Evolutionary conservation across 2,113 vertebrate genomes (phyloP).

Genomic region (Ochotona princeps): DNA sequence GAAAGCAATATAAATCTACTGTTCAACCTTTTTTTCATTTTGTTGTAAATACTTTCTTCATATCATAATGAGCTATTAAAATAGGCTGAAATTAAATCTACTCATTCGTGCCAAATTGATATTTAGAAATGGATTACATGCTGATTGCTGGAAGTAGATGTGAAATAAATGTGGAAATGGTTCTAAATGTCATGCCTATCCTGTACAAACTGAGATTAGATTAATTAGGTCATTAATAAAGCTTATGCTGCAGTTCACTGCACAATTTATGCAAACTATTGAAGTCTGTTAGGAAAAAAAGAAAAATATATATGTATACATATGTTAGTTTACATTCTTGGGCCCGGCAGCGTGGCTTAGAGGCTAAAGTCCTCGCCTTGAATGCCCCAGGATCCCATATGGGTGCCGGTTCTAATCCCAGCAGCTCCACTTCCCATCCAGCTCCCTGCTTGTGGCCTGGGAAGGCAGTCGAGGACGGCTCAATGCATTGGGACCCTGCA

Average conservation of each 20-base stretch:
- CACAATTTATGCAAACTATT: background rate
- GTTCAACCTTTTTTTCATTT: background rate
- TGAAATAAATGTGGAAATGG: conserved; percentile 35
- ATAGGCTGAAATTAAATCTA: background rate
- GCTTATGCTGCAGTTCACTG: background rate
- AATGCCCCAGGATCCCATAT: no score
- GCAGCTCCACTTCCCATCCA: no score
- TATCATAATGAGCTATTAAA: background rate
- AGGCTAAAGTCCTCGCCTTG: no score
- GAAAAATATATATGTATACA: no score
- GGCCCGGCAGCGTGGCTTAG: no score
- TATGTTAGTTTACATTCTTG: background rate
- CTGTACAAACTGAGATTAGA: conserved; percentile 28
- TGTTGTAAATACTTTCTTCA: background rate
- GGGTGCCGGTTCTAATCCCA: no score
- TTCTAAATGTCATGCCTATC: conserved; percentile 6
- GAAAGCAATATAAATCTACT: background rate
- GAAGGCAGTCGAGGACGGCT: no score
- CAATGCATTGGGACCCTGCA: no score
- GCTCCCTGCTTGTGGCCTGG: no score
- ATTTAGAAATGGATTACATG: conserved; percentile 19
- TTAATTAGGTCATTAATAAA: conserved; percentile 24
- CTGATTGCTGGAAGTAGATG: background rate
- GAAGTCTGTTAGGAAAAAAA: background rate
- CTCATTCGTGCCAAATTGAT: background rate